Percentiles rank a stretch among this genome's conserved stretches.
Evolutionary conservation across 1,140 invertebrate species (phyloP).

Genomic region (Delia radicum): DNA sequence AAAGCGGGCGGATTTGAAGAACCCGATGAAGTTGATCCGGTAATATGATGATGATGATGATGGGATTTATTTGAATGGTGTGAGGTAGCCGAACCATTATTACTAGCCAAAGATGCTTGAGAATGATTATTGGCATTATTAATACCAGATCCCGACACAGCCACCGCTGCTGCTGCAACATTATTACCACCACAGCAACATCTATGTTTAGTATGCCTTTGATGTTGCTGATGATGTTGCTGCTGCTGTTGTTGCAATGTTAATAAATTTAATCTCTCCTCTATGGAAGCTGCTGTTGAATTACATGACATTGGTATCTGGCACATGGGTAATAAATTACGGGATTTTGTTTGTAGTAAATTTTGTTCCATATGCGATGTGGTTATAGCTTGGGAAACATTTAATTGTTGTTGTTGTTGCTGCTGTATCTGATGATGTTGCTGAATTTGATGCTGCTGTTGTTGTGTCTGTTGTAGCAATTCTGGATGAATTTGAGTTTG

Average conservation of each 20-base stretch:
- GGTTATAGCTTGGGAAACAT: conserved; percentile 59
- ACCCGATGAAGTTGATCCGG: conserved; percentile 49
- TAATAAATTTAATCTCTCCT: conserved; percentile 40
- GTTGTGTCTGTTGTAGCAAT: conserved; percentile 23
- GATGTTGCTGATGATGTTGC: conserved; percentile 37
- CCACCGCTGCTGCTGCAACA: not conserved
- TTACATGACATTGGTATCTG: conserved; percentile 52
- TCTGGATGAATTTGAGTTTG: conserved; percentile 4
- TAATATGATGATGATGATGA: conserved; percentile 37
- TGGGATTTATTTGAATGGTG: conserved; percentile 24
- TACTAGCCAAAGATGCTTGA: conserved; percentile 53
- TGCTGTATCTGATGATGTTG: conserved; percentile 29
- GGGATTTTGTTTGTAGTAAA: conserved; percentile 48
- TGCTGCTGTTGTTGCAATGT: conserved; percentile 46
- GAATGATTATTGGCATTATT: not conserved
- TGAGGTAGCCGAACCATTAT: conserved; percentile 32
- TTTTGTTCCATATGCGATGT: conserved; percentile 67
- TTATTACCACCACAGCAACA: conserved; percentile 35
- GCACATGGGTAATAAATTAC: conserved; percentile 54
- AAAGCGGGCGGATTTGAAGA: conserved; percentile 59
- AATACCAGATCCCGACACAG: not conserved
- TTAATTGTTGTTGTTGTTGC: conserved; percentile 36
- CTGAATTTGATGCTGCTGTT: conserved; percentile 19
- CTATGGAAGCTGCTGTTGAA: conserved; percentile 38
- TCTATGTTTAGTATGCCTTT: conserved; percentile 37